Conservation (phyloP, 2,888 invertebrate genomes). For the Orchestes rusci region DNA sequence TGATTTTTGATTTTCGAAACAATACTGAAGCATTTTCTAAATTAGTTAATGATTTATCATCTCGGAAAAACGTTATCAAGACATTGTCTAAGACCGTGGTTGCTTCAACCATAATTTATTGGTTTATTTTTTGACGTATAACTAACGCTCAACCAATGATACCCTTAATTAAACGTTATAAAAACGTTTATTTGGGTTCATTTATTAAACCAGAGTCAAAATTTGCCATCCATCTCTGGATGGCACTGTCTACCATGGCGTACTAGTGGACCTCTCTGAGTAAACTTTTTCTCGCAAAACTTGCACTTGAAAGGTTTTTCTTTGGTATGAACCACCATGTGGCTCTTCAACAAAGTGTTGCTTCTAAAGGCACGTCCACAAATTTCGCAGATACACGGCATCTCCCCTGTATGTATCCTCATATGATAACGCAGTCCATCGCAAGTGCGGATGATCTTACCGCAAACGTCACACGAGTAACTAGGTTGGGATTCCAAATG, state of each 20-base stretch:
- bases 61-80: too few relatives aligned
- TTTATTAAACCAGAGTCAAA: too few relatives aligned
- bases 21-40: too few relatives aligned
- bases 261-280: constrained; percentile 19
- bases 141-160: too few relatives aligned
- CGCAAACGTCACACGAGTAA: constrained; percentile 19
- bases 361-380: constrained; percentile 51
- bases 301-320: constrained; percentile 36
- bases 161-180: too few relatives aligned
- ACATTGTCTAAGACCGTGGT: too few relatives aligned
- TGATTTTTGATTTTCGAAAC: too few relatives aligned
- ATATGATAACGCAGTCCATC: constrained; percentile 37
- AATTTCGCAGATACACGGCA: constrained; percentile 49
- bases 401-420: constrained; percentile 45
- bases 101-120: too few relatives aligned
- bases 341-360: constrained; percentile 46
- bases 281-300: constrained; percentile 24
- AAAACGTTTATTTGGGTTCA: too few relatives aligned
- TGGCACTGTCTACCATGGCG: constrained; percentile 33
- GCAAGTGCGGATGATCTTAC: constrained; percentile 21
- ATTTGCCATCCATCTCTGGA: neutral
- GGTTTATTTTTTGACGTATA: too few relatives aligned
- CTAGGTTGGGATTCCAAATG: constrained; percentile 9
- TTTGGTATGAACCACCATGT: constrained; percentile 49
- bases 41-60: too few relatives aligned